Evolutionary conservation across 2,888 invertebrate species (phyloP).

Genomic region (Muscina levida): DNA sequence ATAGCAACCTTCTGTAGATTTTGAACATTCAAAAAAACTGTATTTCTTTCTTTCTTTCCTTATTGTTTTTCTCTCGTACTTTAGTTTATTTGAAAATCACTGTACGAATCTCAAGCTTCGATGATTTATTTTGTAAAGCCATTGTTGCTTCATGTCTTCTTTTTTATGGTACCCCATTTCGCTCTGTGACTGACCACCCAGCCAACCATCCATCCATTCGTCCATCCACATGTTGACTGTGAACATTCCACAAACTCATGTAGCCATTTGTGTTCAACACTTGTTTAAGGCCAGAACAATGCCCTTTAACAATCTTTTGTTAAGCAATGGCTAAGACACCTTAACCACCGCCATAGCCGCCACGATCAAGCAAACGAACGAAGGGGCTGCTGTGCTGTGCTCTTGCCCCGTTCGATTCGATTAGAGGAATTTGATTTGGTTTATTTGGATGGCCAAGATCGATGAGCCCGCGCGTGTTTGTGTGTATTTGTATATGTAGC

Average conservation of each 20-base stretch:
- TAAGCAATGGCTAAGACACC: conserved; percentile 36
- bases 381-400: too few relatives aligned
- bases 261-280: conserved; percentile 60
- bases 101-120: too few relatives aligned
- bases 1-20: too few relatives aligned
- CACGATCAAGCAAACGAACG: neutral
- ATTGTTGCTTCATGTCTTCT: conserved; percentile 11
- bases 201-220: conserved; percentile 4
- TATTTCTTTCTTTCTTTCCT: too few relatives aligned
- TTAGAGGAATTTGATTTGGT: conserved; percentile 34
- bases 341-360: conserved; percentile 11
- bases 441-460: neutral
- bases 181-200: neutral
- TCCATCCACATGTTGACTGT: neutral
- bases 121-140: neutral
- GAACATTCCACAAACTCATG: conserved; percentile 52
- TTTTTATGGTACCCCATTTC: too few relatives aligned
- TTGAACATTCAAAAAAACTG: too few relatives aligned
- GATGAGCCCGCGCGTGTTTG: neutral
- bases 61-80: too few relatives aligned
- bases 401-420: conserved; percentile 26
- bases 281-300: conserved; percentile 48
- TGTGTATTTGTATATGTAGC: neutral
- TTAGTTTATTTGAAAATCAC: too few relatives aligned
- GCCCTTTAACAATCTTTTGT: conserved; percentile 31